Conservation (phyloP, 2,888 invertebrate genomes). For the Tridacna crocea region DNA sequence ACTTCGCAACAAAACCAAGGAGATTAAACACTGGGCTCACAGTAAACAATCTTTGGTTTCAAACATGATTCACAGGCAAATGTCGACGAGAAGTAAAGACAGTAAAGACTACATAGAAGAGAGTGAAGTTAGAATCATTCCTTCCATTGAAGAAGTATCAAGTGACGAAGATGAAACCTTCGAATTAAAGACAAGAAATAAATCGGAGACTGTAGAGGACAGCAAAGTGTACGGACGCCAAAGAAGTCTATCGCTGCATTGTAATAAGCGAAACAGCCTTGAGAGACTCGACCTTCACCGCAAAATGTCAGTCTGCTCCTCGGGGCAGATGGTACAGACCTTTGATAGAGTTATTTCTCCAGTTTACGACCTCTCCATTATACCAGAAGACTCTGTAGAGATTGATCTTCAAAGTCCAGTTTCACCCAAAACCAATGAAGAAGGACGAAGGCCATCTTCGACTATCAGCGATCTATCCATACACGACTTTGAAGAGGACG, state of each 20-base stretch:
- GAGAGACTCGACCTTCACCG: background rate
- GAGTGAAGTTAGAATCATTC: no score
- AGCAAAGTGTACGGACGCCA: background rate
- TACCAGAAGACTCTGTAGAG: slow-evolving; percentile 27
- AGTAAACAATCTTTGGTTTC: slow-evolving; percentile 34
- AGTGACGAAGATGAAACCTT: slow-evolving; percentile 14
- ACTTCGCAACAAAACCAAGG: slow-evolving; percentile 36
- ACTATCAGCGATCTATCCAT: slow-evolving; percentile 38
- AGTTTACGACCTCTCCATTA: slow-evolving; percentile 17
- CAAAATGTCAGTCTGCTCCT: slow-evolving; percentile 9
- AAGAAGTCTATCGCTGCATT: slow-evolving; percentile 11
- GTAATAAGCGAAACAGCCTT: background rate
- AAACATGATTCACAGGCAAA: slow-evolving; percentile 4
- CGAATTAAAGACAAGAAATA: background rate
- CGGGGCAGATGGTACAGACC: background rate
- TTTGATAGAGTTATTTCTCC: slow-evolving; percentile 5
- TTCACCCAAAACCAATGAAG: background rate
- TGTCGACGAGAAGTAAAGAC: background rate
- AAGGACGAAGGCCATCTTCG: background rate
- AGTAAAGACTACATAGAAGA: background rate
- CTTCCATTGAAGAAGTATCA: background rate
- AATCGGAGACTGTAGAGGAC: background rate
- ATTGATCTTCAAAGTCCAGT: slow-evolving; percentile 3
- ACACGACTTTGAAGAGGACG: slow-evolving; percentile 52
- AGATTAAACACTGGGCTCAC: slow-evolving; percentile 47